Percentiles rank a stretch among this genome's conserved stretches.
Evolutionary conservation across 2,113 vertebrate species (phyloP).

Genomic region (Centropus bengalensis): DNA sequence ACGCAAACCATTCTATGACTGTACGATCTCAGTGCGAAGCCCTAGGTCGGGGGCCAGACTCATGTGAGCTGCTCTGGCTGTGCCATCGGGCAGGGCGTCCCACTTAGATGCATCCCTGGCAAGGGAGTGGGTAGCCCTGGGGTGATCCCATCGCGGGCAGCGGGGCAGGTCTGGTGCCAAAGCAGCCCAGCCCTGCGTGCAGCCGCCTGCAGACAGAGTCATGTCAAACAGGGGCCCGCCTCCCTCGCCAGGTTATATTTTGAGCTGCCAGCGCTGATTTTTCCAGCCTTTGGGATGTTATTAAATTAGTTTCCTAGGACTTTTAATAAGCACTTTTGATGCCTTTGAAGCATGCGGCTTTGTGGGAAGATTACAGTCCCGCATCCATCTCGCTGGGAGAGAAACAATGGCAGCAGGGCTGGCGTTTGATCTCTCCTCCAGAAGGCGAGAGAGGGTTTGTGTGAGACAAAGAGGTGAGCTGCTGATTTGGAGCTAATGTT

Average conservation of each 20-base stretch:
- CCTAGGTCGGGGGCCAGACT: not conserved
- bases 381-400: constrained; percentile 74
- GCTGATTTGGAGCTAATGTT: constrained; percentile 68
- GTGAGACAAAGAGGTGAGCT: constrained; percentile 65
- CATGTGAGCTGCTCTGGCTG: rapidly evolving
- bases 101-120: rapidly evolving
- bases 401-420: constrained; percentile 70
- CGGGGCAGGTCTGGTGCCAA: not conserved
- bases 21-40: not conserved
- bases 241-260: constrained; percentile 23
- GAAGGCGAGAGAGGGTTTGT: constrained; percentile 58
- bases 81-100: not conserved
- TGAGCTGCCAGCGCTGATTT: constrained; percentile 32
- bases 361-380: constrained; percentile 74
- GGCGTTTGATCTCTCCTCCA: constrained; percentile 72
- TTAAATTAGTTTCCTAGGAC: constrained; percentile 75
- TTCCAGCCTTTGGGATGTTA: constrained; percentile 65
- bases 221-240: not conserved
- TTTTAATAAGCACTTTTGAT: constrained; percentile 78
- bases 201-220: not conserved
- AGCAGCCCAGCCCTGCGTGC: not conserved
- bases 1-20: too few species aligned
- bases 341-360: constrained; percentile 71
- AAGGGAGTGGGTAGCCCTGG: not conserved
- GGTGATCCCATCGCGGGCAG: rapidly evolving